A percentile compares a stretch with the other conserved stretches of the same genome.
phyloP scores from a whole-genome alignment of 2,113 vertebrate species.

The Dipodomys merriami region DNA sequence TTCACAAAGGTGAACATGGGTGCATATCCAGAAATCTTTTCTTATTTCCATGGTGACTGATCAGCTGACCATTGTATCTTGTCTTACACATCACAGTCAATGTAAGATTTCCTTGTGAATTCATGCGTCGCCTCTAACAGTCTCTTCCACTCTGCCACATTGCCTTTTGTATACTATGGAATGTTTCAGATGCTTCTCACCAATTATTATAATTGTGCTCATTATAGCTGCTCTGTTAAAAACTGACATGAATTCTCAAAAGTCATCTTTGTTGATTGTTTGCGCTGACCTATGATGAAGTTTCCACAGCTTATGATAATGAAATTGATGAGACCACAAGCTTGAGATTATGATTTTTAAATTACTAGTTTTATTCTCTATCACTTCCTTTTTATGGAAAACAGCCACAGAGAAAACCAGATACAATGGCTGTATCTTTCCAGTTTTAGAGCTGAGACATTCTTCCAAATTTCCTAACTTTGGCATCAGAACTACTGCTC shows the following conservation, averaged over 20 bases:
- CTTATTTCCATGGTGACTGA: not conserved
- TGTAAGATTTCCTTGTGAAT: slow-evolving; percentile 61
- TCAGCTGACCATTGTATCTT: slow-evolving; percentile 21
- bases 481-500: slow-evolving; percentile 43
- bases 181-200: slow-evolving; percentile 64
- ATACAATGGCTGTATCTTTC: slow-evolving; percentile 26
- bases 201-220: slow-evolving; percentile 76
- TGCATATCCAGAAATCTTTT: slow-evolving; percentile 32
- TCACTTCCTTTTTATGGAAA: not conserved
- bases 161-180: slow-evolving; percentile 72
- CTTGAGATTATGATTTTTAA: slow-evolving; percentile 69
- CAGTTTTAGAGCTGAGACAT: slow-evolving; percentile 11
- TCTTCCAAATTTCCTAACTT: slow-evolving; percentile 6
- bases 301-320: slow-evolving; percentile 56
- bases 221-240: slow-evolving; percentile 73
- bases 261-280: slow-evolving; percentile 71
- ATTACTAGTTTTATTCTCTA: slow-evolving; percentile 60
- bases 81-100: not conserved
- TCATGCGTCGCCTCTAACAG: not conserved
- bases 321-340: slow-evolving; percentile 68
- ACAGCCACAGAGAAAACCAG: slow-evolving; percentile 18
- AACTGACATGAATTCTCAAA: slow-evolving; percentile 72
- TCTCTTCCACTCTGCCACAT: slow-evolving; percentile 59
- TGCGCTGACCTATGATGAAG: slow-evolving; percentile 69
- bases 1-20: slow-evolving; percentile 42